Base-by-base conservation (phyloP, 2,888 invertebrate species). In the Polymixis flavicincta region DNA sequence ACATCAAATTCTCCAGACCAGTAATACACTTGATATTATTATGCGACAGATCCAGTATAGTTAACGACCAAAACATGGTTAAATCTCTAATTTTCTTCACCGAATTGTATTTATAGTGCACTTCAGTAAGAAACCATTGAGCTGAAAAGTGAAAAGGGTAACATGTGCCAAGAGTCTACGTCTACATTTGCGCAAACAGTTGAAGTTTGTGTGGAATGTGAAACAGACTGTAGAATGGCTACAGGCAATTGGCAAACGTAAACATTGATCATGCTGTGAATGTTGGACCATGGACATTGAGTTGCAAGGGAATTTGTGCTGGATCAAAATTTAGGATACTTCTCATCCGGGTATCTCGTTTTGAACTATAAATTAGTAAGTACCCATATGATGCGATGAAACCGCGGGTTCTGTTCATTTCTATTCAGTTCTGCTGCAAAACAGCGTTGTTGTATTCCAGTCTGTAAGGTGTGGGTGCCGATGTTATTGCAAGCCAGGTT, bases 101-200 rank as follows among this genome's bases (percentile, higher is more conserved):
- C 1, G 94, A 93, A 91, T 97, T 97, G 88, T 95, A 94, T 65
- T 97, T 97, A 79, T 97, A 97, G 93, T 97, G 96, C 2, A 97
- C 97, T 88, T 97, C 97, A 14, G 97, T 97, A 78, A 97, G 92
- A 88, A 97, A 97, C 96, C 97, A 97, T 77, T 97, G 97, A 57
- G 96, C 96, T 96, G 91, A 55, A 92, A 94, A 84, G 75, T 83
- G 48, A 75, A 86, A 83, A 79, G 45, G 42, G 68, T 73, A 42
- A 66, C 64, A 67, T 74, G 57, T 76, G 69, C 55, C 61, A 82
- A 81, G 59, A 76, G 54, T 65, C 42, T 17, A 50, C 32, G 28
- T 64, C 66, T 65, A 69, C 42, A 84, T 71, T 74, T 64, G 52
- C 4, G 42, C 55, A 74, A 74, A 83, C 70, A 68, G 64, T 52